Evolutionary conservation across 2,113 vertebrate genomes (phyloP).

Genomic region (Passer domesticus): DNA sequence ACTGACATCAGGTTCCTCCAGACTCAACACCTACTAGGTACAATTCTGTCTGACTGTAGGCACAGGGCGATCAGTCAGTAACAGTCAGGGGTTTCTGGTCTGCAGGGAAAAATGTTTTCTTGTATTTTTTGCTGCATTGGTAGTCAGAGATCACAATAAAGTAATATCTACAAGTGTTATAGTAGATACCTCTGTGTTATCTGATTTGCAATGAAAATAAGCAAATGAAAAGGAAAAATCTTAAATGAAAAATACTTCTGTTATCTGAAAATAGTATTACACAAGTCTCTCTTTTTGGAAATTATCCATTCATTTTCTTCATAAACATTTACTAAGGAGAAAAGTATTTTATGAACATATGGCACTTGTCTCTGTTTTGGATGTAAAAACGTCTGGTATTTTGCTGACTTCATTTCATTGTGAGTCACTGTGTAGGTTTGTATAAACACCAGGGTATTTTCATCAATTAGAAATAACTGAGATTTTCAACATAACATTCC

Average conservation of each 20-base stretch:
- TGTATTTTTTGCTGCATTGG: neutral
- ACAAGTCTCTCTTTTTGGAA: constrained; percentile 63
- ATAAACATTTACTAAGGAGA: constrained; percentile 79
- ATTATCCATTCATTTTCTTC: constrained; percentile 68
- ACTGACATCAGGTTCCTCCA: neutral
- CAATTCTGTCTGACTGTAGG: neutral
- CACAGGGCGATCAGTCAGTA: neutral
- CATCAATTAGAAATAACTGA: constrained; percentile 80
- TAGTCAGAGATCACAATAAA: neutral
- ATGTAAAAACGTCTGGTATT: constrained; percentile 82
- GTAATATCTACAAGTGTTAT: neutral
- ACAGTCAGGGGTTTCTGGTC: neutral
- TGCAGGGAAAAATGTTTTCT: neutral
- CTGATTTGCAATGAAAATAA: constrained; percentile 10
- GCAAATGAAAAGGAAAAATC: constrained; percentile 32
- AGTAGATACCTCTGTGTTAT: neutral
- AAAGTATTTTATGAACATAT: constrained; percentile 83
- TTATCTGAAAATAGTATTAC: constrained; percentile 64
- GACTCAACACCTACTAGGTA: neutral
- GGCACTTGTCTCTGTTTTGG: constrained; percentile 80
- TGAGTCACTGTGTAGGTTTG: constrained; percentile 77
- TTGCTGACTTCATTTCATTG: constrained; percentile 79
- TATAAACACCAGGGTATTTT: constrained; percentile 80
- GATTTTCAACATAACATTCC: constrained; percentile 68
- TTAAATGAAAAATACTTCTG: constrained; percentile 40